A percentile compares a stretch with the other conserved stretches of the same genome.
Evolutionary conservation across 1,140 invertebrate genomes (phyloP).

Genomic region (Brachionus angularis): DNA sequence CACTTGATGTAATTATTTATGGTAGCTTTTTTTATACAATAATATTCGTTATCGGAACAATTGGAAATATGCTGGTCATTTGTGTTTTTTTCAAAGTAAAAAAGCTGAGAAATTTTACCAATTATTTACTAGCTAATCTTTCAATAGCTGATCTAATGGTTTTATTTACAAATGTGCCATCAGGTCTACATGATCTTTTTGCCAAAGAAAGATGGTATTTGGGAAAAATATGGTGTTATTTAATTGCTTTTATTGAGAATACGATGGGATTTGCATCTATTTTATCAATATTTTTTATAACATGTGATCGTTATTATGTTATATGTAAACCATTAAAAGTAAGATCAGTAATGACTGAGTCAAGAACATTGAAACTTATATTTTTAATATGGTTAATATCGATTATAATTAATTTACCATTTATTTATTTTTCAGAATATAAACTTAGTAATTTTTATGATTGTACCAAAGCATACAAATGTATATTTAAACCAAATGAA

Average conservation of each 20-base stretch:
- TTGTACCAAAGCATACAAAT: conserved; percentile 2
- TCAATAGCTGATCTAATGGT: conserved; percentile 50
- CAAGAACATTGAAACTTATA: conserved; percentile 8
- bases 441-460: conserved; percentile 14
- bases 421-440: conserved; percentile 15
- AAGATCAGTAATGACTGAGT: conserved; percentile 7
- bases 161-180: conserved; percentile 44
- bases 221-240: conserved; percentile 24
- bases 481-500: background rate
- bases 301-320: conserved; percentile 35
- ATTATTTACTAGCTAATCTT: conserved; percentile 70
- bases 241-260: conserved; percentile 16
- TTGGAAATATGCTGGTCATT: conserved; percentile 85
- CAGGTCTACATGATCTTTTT: conserved; percentile 30
- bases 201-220: conserved; percentile 42
- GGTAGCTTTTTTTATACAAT: conserved; percentile 67
- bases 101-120: conserved; percentile 87
- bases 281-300: conserved; percentile 38
- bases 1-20: conserved; percentile 18
- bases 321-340: conserved; percentile 11
- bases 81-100: conserved; percentile 81
- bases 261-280: conserved; percentile 25
- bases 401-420: conserved; percentile 2
- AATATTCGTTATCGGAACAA: conserved; percentile 76
- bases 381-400: background rate